Evolutionary conservation across 2,797 vertebrate genomes (phyloP), one percentile per base, ranked within the genome.

Genomic region (Zenarchopterus dispar): DNA sequence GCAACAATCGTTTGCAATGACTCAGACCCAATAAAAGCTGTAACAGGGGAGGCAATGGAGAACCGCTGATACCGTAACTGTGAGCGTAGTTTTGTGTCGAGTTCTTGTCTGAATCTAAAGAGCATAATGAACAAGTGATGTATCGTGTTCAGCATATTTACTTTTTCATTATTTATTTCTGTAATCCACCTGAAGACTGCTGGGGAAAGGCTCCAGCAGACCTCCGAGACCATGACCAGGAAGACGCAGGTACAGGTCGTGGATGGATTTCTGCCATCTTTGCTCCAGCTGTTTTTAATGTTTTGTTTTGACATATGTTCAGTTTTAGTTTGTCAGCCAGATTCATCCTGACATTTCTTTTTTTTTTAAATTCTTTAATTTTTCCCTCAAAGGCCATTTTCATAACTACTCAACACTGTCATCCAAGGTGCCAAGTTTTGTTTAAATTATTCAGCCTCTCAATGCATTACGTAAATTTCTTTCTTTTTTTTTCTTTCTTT

Each of bases 1-100:
- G 73, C 63, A 51, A 39, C 36, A 56, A 75, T 48, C 50, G 26
- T 62, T 78, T 80, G 36, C 54, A 66, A 52, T 75, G 70, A 88
- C 26, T 76, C 71, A 54, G 28, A 70, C 11, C 64, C 60, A 56
- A 82, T 84, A 71, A 53, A 62, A 75, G 54, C 44, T 22, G 0
- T 43, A 75, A 79, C 8, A 24, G 69, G 59, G 59, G 50, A 52
- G 55, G 54, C 56, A 42, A 42, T 67, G 28, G 39, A 75, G 59
- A 54, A 16, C n/a, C 17, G 53, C 19, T 28, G n/a, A 23, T n/a
- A 53, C 28, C 19, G 56, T 79, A 51, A 31, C 6, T 36, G 28
- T 2, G 1, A 10, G 16, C 51, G 70, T 56, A 5, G 45, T 60
- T 33, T 46, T 28, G 2, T 7, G 11, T 56, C 52, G 5, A 6